phyloP scores from a whole-genome alignment of 2,888 invertebrate species.

The Cordilura impudica region DNA sequence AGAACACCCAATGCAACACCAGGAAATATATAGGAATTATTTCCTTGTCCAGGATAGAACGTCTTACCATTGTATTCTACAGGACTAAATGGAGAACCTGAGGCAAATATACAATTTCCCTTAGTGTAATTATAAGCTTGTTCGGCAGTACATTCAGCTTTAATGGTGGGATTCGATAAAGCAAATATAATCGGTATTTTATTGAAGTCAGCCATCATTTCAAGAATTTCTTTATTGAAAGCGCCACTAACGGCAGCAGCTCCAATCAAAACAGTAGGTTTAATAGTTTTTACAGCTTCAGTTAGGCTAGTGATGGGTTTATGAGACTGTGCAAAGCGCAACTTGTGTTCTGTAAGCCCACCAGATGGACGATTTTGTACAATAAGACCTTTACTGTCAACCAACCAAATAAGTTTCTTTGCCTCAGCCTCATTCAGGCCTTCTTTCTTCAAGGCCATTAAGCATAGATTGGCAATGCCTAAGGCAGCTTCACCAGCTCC shows the following conservation, averaged over 20 bases:
- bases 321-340: slow-evolving; percentile 88
- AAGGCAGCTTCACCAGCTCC: slow-evolving; percentile 98
- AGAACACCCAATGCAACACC: slow-evolving; percentile 95
- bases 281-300: slow-evolving; percentile 88
- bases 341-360: slow-evolving; percentile 88
- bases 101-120: slow-evolving; percentile 96
- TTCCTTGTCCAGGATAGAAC: slow-evolving; percentile 96
- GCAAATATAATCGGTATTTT: slow-evolving; percentile 96
- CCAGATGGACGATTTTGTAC: slow-evolving; percentile 91
- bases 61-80: slow-evolving; percentile 89
- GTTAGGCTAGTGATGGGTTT: slow-evolving; percentile 86
- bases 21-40: slow-evolving; percentile 98
- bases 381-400: slow-evolving; percentile 96
- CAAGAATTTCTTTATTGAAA: slow-evolving; percentile 91
- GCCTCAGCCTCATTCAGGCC: slow-evolving; percentile 88
- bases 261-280: slow-evolving; percentile 94
- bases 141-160: slow-evolving; percentile 99
- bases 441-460: slow-evolving; percentile 95
- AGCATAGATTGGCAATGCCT: slow-evolving; percentile 94
- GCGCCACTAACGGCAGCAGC: slow-evolving; percentile 96
- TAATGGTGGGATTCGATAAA: slow-evolving; percentile 97
- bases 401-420: slow-evolving; percentile 91
- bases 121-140: slow-evolving; percentile 93
- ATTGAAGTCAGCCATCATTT: slow-evolving; percentile 90
- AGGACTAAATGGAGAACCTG: slow-evolving; percentile 96